phyloP scores from a whole-genome alignment of 2,113 vertebrate species.

The Gambusia holbrooki region DNA sequence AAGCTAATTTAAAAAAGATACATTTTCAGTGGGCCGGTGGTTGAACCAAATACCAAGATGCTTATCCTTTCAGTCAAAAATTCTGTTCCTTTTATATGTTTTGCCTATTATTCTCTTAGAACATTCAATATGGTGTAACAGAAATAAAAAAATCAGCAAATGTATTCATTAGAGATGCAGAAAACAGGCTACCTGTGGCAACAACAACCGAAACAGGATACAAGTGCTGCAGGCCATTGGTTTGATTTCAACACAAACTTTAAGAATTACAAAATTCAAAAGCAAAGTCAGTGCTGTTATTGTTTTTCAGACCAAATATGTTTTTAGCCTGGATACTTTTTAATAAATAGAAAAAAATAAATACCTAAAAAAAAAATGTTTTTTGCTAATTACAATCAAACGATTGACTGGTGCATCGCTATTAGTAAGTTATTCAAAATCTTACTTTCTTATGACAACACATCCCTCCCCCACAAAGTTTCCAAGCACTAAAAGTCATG shows the following conservation, averaged over 20 bases:
- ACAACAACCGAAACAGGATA: not conserved
- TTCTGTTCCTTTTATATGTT: not conserved
- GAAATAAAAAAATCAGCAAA: not conserved
- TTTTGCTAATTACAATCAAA: too few relatives aligned
- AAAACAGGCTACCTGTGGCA: not conserved
- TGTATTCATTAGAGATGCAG: not conserved
- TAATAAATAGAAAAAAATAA: too few relatives aligned
- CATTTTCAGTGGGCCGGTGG: too few relatives aligned
- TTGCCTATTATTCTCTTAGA: not conserved
- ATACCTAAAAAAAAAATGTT: too few relatives aligned
- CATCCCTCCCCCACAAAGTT: not conserved
- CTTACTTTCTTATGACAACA: not conserved
- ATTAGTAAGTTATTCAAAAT: not conserved
- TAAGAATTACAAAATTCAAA: not conserved
- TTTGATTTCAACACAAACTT: not conserved
- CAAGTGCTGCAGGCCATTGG: not conserved
- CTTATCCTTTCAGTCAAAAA: too few relatives aligned
- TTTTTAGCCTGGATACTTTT: too few relatives aligned
- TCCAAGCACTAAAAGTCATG: not conserved
- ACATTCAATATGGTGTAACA: not conserved
- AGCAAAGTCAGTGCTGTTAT: not conserved
- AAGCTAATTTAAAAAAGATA: too few relatives aligned
- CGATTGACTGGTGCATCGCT: too few relatives aligned
- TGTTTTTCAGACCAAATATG: too few relatives aligned
- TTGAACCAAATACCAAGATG: not conserved